Base-by-base conservation (phyloP, 2,113 vertebrate species). In the Anhinga anhinga region DNA sequence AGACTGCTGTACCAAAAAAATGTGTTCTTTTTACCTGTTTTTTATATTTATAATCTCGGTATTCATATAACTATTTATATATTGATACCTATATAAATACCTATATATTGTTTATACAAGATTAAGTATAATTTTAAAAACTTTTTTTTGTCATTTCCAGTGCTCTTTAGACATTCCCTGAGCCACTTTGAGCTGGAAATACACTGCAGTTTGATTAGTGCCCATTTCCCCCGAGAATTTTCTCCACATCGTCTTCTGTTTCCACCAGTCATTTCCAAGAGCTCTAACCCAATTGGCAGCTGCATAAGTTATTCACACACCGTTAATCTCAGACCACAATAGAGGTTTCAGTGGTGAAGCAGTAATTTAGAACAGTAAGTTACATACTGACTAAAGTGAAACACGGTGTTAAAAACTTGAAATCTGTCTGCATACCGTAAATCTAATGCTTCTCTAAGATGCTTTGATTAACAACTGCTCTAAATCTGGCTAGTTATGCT, bases 321-420 rank as follows among this genome's bases (percentile, higher is more conserved):
- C 91, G 74, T 97, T 96, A 86, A 91, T 97, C 87, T 94, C 85
- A 53, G 89, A 58, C 84, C 27, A 11, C 91, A 80, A n/a, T 17
- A 90, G 89, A 82, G 78, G 71, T 82, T 90, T 93, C 63, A 36
- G 91, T 17, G 13, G 93, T 95, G 94, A 94, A 96, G 52, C 45
- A 73, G 71, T 94, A 67, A 86, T 96, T 96, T 90, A 95, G 95
- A 88, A 63, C 78, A 93, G 71, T 80, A 49, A 91, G 73, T 88
- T 93, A 70, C 84, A 65, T 40, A 34, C 73, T 40, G 74, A 58
- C 45, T 59, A 7, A 82, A 91, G 76, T 34, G 67, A 96, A 88
- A 77, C 78, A 62, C 2, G 2, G 6, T 72, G 81, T 88, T 93
- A 70, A 86, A 95, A 96, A 62, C 89, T 73, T 86, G 90, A 83